Conservation (phyloP, 1,140 invertebrate genomes). For the Scylla paramamosain region DNA sequence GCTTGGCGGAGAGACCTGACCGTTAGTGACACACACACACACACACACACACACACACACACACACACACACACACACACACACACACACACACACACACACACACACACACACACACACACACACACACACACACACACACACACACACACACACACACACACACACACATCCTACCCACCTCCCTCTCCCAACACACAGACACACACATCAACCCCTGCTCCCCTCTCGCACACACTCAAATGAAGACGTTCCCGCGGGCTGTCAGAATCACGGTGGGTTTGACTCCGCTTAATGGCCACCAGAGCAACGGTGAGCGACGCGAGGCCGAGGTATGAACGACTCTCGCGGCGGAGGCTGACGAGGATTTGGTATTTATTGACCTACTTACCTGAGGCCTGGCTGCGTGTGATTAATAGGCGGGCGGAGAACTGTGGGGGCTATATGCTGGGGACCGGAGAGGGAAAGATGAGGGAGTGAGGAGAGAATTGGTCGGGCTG, state of each 20-base stretch:
- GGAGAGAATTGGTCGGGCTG: background rate
- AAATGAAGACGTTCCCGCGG: too few relatives aligned
- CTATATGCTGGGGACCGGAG: background rate
- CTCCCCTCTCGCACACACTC: too few relatives aligned
- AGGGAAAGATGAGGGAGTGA: background rate
- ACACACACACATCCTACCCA: too few relatives aligned
- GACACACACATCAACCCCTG: too few relatives aligned
- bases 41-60: constrained; percentile 43
- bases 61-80: constrained; percentile 43
- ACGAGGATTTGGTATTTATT: background rate
- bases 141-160: background rate
- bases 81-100: background rate
- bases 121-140: background rate
- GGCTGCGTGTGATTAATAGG: background rate
- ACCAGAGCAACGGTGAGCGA: too few relatives aligned
- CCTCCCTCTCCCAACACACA: too few relatives aligned
- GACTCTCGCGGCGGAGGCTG: background rate
- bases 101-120: too few relatives aligned
- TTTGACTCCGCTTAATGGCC: too few relatives aligned
- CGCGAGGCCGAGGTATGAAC: too few relatives aligned
- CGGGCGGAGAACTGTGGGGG: background rate
- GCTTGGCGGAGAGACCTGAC: too few relatives aligned
- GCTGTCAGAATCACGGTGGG: too few relatives aligned
- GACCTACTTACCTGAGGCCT: background rate
- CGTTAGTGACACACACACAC: constrained; percentile 28